phyloP scores from a whole-genome alignment of 2,797 vertebrate species.

The Halcyon chelicuti region DNA sequence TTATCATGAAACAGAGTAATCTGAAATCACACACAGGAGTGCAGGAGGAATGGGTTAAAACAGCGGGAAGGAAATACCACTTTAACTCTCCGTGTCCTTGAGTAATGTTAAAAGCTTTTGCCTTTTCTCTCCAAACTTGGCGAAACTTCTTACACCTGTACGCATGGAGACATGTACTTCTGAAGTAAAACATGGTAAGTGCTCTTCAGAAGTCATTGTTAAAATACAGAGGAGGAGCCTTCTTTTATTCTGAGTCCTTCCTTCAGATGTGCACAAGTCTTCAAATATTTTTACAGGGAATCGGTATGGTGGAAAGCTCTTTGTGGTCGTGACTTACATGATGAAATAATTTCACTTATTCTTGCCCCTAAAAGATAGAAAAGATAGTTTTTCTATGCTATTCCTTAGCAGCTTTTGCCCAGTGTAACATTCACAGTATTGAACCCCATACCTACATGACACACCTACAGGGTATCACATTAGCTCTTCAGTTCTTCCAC shows the following conservation, averaged over 20 bases:
- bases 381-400: neutral
- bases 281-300: neutral
- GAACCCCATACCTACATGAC: neutral
- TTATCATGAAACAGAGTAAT: neutral
- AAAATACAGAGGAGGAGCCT: slow-evolving; percentile 43
- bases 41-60: neutral
- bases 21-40: neutral
- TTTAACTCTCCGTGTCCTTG: neutral
- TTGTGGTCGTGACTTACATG: neutral
- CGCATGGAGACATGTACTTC: neutral
- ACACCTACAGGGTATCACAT: neutral
- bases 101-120: neutral
- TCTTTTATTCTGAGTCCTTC: neutral
- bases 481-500: neutral
- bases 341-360: neutral
- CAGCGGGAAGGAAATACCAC: neutral
- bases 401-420: neutral
- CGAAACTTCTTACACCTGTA: neutral
- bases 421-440: neutral
- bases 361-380: neutral
- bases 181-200: neutral
- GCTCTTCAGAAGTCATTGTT: slow-evolving; percentile 36
- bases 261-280: slow-evolving; percentile 7
- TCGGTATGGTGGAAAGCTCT: neutral
- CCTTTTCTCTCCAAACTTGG: slow-evolving; percentile 13